These are phyloP conservation scores for Odobenus rosmarus DNA, from an alignment of 2,113 vertebrate genomes.

Conservation along the genomic window DNA sequence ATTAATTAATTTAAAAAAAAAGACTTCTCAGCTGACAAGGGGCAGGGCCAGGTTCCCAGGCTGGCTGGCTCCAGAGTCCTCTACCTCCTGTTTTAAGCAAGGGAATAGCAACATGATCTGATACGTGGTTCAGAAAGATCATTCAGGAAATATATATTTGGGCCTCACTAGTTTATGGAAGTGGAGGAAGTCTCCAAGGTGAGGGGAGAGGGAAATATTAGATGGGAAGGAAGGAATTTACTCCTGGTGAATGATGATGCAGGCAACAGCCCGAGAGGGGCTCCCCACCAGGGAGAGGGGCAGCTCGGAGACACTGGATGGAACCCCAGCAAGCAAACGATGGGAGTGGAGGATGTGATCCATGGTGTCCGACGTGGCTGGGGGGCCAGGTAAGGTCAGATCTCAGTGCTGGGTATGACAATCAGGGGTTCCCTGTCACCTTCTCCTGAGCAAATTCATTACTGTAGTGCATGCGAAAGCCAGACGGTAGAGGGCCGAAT, in stretches of 20 bases:
- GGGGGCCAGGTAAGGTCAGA: background rate
- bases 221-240: background rate
- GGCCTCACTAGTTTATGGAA: background rate
- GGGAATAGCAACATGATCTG: background rate
- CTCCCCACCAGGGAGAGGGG: background rate
- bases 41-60: background rate
- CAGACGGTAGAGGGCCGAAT: background rate
- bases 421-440: background rate
- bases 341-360: background rate
- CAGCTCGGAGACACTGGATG: background rate
- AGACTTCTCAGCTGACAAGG: background rate
- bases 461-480: background rate
- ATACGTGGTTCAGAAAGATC: background rate
- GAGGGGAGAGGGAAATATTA: background rate
- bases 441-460: background rate
- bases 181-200: background rate
- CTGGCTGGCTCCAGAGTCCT: background rate
- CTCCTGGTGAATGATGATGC: background rate
- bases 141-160: background rate
- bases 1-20: no score
- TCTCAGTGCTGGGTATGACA: background rate
- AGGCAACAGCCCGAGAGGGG: no score
- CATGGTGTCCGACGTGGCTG: accelerated
- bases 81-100: no score
- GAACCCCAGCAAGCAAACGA: background rate